Percentiles rank a stretch among this genome's conserved stretches.
Evolutionary conservation across 2,888 invertebrate genomes (phyloP).

Genomic region (Rotaria socialis): DNA sequence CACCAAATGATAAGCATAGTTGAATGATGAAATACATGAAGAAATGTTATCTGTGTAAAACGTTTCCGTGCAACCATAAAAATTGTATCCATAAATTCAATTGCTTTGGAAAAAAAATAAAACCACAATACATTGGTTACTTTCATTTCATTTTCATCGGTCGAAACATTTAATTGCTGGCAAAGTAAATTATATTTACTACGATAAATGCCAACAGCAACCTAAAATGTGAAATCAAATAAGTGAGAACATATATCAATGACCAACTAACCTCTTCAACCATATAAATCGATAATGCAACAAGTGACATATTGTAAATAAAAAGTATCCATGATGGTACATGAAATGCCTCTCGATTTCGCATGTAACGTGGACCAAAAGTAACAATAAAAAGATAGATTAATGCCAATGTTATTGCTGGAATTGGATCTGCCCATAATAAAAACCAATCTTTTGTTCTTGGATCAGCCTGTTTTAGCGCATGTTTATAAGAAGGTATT

Average conservation of each 20-base stretch:
- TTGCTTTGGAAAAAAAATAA: constrained; percentile 59
- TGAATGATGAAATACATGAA: constrained; percentile 88
- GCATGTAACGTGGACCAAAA: constrained; percentile 77
- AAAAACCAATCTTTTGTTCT: constrained; percentile 55
- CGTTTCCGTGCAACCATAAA: constrained; percentile 88
- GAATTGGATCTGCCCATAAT: constrained; percentile 53
- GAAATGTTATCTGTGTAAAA: constrained; percentile 79
- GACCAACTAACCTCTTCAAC: constrained; percentile 67
- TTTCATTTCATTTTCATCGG: constrained; percentile 53
- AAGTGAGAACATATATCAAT: background rate
- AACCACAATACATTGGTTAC: constrained; percentile 57
- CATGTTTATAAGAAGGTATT: background rate
- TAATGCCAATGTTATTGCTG: constrained; percentile 53
- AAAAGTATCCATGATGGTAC: constrained; percentile 73
- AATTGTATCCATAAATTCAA: constrained; percentile 59
- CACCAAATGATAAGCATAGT: constrained; percentile 91
- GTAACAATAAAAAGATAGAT: constrained; percentile 64
- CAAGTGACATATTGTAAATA: constrained; percentile 79
- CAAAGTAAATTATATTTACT: constrained; percentile 54
- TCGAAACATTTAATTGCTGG: constrained; percentile 52
- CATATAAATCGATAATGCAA: constrained; percentile 76
- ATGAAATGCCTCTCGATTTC: constrained; percentile 70
- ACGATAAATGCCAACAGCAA: constrained; percentile 52
- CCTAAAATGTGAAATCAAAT: constrained; percentile 52
- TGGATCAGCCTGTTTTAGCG: constrained; percentile 49